Percentiles rank a stretch among this genome's conserved stretches.
Evolutionary conservation across 1,140 invertebrate genomes (phyloP).

Genomic region (Melitaea cinxia): DNA sequence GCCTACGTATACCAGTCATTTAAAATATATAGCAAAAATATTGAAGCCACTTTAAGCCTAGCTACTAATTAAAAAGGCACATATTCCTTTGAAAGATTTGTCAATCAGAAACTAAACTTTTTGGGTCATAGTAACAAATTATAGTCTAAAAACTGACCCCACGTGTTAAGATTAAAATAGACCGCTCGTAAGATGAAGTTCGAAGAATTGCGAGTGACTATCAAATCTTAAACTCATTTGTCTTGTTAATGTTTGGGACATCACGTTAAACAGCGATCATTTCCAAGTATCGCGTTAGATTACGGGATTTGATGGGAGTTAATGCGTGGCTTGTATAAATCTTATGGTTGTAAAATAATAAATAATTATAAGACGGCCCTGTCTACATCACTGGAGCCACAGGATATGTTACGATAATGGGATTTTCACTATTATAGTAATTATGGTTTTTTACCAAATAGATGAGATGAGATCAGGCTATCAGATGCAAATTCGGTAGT

Average conservation of each 20-base stretch:
- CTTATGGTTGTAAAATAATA: neutral
- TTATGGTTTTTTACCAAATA: too few species aligned
- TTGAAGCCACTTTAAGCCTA: neutral
- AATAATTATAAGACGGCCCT: too few species aligned
- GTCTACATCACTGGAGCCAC: too few species aligned
- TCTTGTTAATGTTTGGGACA: constrained; percentile 50
- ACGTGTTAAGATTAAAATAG: constrained; percentile 37
- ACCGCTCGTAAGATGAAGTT: constrained; percentile 29
- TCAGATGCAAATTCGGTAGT: too few species aligned
- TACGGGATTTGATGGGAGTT: neutral
- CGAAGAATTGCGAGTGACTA: constrained; percentile 43
- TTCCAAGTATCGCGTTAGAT: constrained; percentile 33
- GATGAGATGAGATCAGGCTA: too few species aligned
- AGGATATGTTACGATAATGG: too few species aligned
- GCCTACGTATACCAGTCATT: constrained; percentile 19
- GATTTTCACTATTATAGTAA: too few species aligned
- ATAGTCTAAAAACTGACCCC: constrained; percentile 30
- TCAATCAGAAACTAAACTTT: neutral
- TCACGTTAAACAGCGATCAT: constrained; percentile 44
- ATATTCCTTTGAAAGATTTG: neutral
- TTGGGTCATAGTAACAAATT: constrained; percentile 14
- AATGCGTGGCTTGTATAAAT: neutral
- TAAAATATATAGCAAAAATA: neutral
- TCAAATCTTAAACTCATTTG: constrained; percentile 48
- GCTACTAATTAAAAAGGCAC: neutral